Evolutionary conservation across 2,888 invertebrate genomes (phyloP), one percentile per base, ranked within the genome.

Genomic region (Boloria euphrosyne): DNA sequence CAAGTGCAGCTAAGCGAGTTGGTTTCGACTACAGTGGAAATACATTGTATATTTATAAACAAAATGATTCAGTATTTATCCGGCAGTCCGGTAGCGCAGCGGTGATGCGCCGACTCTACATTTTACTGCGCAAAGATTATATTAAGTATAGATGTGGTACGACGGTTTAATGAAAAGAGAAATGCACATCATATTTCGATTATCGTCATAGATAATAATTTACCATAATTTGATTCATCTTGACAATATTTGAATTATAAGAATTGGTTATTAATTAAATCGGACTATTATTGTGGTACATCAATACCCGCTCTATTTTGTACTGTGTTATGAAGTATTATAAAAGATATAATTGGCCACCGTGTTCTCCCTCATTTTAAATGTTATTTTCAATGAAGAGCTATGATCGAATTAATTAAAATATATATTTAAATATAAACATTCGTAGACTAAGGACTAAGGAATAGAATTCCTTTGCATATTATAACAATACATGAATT

Each of bases 51-150:
- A 71, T 69, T 69, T 71, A 69, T 71, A 71, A 71, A 71, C 69
- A 71, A 68, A 44, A 55, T 65, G 52, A 17, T 59, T 43, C 50
- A 38, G 57, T 69, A 69, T 67, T 70, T 69, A 66, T 57, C 46
- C 70, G 71, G 61, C 68, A 66, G 71, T 60, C 59, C 63, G 67
- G 67, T 66, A 67, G 70, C 63, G 68, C 64, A 66, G 62, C 64
- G 67, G 53, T 57, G 65, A 69, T 74, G 75, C 74, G 75, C 72
- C 71, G 71, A 62, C 70, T 71, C 73, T 61, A 13, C 65, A 66
- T 38, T 62, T 27, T 53, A 44, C 52, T 59, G 38, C 62, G 16
- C 75, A 74, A 66, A 74, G 72, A 74, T 43, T 69, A 73, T 51
- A 16, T 38, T 4, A 43, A 14, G 0, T 38, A 14, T 61, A 69